Conservation (phyloP, 2,113 vertebrate species). For the Nymphicus hollandicus region DNA sequence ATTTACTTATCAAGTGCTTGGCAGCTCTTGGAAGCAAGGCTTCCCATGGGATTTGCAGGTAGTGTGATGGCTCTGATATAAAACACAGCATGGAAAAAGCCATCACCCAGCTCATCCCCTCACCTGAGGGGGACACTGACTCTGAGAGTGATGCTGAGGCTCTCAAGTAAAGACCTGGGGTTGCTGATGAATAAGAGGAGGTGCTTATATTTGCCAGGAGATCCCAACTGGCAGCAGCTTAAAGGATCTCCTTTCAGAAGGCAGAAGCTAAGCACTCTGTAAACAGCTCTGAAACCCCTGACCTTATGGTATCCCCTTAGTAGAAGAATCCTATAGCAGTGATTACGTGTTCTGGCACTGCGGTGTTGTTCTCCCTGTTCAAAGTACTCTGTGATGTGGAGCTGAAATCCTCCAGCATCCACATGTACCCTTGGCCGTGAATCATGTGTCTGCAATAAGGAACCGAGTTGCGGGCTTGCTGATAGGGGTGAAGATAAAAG, state of each 20-base stretch:
- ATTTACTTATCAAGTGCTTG: neutral
- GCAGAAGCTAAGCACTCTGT: neutral
- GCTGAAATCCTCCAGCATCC: neutral
- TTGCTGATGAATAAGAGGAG: neutral
- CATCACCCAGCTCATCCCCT: neutral
- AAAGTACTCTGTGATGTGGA: neutral
- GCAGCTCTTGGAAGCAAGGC: neutral
- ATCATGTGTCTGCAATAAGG: neutral
- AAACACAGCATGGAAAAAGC: neutral
- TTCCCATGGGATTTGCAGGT: neutral
- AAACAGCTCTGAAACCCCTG: neutral
- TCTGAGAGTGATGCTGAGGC: fast-evolving
- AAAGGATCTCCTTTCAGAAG: neutral
- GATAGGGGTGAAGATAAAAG: neutral
- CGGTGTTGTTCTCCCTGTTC: neutral
- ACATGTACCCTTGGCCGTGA: neutral
- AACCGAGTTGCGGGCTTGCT: neutral
- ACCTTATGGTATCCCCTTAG: neutral
- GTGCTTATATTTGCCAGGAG: neutral
- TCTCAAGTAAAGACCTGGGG: neutral
- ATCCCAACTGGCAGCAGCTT: fast-evolving
- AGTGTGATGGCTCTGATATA: neutral
- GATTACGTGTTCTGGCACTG: neutral
- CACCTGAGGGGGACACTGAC: neutral
- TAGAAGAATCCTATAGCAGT: neutral